A percentile compares a stretch with the other conserved stretches of the same genome.
phyloP scores from a whole-genome alignment of 2,113 vertebrate species.

The Ahaetulla prasina region DNA sequence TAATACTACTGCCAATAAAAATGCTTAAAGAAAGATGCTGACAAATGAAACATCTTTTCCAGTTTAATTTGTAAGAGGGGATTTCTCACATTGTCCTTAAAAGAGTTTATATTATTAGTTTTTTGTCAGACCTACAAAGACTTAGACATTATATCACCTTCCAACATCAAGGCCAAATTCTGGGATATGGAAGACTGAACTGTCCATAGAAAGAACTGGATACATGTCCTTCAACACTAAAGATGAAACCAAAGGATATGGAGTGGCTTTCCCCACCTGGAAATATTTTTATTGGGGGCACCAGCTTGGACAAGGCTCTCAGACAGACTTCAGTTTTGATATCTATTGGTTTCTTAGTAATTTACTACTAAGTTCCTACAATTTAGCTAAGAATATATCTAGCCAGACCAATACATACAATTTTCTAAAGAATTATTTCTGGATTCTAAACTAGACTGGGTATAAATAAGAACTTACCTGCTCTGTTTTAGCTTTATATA shows the following conservation, averaged over 20 bases:
- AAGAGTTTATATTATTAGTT: neutral
- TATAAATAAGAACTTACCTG: slow-evolving; percentile 7
- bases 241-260: neutral
- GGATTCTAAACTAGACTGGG: neutral
- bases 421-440: neutral
- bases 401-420: neutral
- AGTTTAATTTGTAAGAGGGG: neutral
- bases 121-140: neutral
- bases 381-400: neutral
- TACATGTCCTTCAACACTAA: neutral
- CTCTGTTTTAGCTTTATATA: neutral
- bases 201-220: neutral
- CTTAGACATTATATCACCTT: neutral
- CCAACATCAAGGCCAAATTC: neutral
- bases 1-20: neutral
- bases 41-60: neutral
- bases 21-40: neutral
- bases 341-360: neutral
- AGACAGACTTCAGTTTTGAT: neutral
- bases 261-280: neutral
- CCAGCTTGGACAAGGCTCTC: neutral
- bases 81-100: neutral
- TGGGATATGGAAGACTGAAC: neutral
- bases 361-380: neutral
- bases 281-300: neutral